phyloP scores from a whole-genome alignment of 2,888 invertebrate genomes.

The Conops quadrifasciatus region DNA sequence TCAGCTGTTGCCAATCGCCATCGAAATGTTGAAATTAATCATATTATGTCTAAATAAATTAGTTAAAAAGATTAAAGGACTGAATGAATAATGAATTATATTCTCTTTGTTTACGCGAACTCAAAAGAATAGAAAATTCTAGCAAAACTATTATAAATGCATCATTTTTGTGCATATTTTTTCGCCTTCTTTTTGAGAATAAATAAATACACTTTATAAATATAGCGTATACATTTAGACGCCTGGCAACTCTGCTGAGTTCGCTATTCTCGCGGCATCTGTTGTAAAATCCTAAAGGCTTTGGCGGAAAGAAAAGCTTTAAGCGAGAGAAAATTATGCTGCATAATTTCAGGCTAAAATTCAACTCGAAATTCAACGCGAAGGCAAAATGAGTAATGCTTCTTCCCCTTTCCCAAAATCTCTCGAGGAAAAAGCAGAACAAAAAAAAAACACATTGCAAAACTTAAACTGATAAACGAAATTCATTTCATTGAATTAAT shows the following conservation, averaged over 20 bases:
- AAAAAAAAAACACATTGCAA: too few relatives aligned
- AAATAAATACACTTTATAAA: too few relatives aligned
- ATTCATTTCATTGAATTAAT: not conserved
- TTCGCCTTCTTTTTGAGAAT: too few relatives aligned
- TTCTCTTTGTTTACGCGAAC: too few relatives aligned
- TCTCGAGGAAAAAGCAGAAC: too few relatives aligned
- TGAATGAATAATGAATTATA: not conserved
- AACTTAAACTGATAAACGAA: not conserved
- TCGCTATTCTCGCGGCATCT: constrained; percentile 13
- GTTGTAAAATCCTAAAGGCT: not conserved
- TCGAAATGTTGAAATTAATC: too few relatives aligned
- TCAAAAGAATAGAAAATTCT: too few relatives aligned
- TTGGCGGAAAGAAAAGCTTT: constrained; percentile 6
- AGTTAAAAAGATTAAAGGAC: not conserved
- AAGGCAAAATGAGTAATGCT: too few relatives aligned
- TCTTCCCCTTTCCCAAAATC: not conserved
- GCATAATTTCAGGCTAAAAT: not conserved
- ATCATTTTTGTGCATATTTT: too few relatives aligned
- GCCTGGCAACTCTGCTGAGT: constrained; percentile 3
- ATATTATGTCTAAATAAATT: not conserved
- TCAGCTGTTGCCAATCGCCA: not conserved
- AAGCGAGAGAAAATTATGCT: not conserved
- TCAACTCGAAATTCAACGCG: not conserved
- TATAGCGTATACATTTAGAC: too few relatives aligned
- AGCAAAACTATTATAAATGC: too few relatives aligned